These are phyloP conservation scores for Asteroscopus sphinx DNA, from an alignment of 2,888 invertebrate genomes.

Conservation along the genomic window DNA sequence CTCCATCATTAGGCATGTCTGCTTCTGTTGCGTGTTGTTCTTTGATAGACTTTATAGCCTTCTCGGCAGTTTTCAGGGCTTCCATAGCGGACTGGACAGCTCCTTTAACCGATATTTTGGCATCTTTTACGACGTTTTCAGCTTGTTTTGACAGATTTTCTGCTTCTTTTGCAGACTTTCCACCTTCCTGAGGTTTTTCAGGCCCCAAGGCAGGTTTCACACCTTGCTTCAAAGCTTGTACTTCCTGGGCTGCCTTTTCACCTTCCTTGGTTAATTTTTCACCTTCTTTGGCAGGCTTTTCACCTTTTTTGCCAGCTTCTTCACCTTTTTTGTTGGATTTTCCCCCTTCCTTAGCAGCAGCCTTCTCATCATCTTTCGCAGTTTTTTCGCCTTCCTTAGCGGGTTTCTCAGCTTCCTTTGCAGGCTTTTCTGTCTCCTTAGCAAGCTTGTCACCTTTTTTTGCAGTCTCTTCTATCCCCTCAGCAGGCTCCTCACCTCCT, in stretches of 20 bases:
- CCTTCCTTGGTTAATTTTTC: not conserved
- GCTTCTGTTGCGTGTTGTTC: conserved; percentile 17
- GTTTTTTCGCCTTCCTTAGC: not conserved
- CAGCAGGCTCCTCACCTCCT: conserved; percentile 1
- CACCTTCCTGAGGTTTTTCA: not conserved
- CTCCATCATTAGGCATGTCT: conserved; percentile 20
- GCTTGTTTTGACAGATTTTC: conserved; percentile 41
- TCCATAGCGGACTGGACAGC: conserved; percentile 49
- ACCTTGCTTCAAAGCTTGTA: not conserved
- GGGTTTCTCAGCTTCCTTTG: not conserved
- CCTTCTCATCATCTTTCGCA: not conserved
- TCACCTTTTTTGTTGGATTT: not conserved
- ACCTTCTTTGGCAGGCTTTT: conserved; percentile 17
- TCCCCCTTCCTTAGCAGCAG: not conserved
- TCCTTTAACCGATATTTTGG: conserved; percentile 57
- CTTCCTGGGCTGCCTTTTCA: not conserved
- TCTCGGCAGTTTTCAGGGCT: conserved; percentile 36
- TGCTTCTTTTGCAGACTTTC: conserved; percentile 21
- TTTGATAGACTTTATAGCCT: conserved; percentile 37
- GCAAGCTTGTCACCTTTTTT: not conserved
- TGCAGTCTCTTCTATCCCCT: not conserved
- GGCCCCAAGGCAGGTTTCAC: not conserved
- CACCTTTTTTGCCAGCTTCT: conserved; percentile 6
- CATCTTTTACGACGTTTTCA: conserved; percentile 27
- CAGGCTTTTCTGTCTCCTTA: not conserved